These are phyloP conservation scores for Anthrax anthrax DNA, from an alignment of 2,888 invertebrate species.

Conservation along the genomic window DNA sequence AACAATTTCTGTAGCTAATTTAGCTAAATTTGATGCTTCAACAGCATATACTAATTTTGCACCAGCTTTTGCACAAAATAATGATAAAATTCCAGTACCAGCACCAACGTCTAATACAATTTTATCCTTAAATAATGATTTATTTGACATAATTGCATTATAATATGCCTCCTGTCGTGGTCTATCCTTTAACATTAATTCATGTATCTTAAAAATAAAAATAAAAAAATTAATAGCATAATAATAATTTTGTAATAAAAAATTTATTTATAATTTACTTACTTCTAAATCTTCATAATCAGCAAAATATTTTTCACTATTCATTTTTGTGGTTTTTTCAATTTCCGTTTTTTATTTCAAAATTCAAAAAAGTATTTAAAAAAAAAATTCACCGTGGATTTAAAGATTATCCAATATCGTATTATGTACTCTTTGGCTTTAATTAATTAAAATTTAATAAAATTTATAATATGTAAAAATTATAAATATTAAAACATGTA, in stretches of 20 bases:
- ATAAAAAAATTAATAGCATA: background rate
- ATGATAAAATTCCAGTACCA: conserved; percentile 75
- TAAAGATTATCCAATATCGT: too few relatives aligned
- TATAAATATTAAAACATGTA: too few relatives aligned
- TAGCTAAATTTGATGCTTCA: conserved; percentile 61
- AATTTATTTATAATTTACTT: background rate
- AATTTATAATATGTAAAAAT: too few relatives aligned
- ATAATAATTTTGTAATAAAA: too few relatives aligned
- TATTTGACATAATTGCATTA: conserved; percentile 58
- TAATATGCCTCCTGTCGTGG: conserved; percentile 64
- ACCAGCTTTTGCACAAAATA: conserved; percentile 81
- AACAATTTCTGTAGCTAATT: conserved; percentile 48
- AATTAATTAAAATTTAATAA: too few relatives aligned
- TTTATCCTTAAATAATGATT: conserved; percentile 56
- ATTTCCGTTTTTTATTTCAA: too few relatives aligned
- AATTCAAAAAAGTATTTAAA: too few relatives aligned
- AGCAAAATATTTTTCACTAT: background rate
- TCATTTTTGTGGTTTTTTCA: too few relatives aligned
- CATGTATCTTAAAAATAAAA: conserved; percentile 47
- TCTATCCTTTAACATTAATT: conserved; percentile 63
- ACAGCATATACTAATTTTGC: conserved; percentile 74
- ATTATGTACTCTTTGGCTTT: too few relatives aligned
- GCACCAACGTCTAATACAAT: conserved; percentile 75
- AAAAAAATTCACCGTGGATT: too few relatives aligned
- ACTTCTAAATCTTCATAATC: background rate